Evolutionary conservation across 2,888 invertebrate genomes (phyloP), one percentile per base, ranked within the genome.

Genomic region (Amorpha juglandis): DNA sequence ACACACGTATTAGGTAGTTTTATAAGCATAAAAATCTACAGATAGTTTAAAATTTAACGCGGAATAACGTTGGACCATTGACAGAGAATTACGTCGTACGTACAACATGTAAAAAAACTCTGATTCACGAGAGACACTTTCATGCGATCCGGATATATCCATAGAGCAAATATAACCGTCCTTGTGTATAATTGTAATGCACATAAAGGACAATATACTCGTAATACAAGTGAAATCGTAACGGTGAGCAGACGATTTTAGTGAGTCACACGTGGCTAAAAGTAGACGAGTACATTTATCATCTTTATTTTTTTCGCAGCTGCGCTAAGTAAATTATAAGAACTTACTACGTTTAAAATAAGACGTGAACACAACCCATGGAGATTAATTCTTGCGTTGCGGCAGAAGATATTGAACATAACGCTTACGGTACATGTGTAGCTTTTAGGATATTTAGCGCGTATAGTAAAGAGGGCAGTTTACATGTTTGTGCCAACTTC

Each of bases 401-500:
- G 69, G 65, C 66, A 69, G 63, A 71, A 67, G 70, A 76, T 73
- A 69, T 68, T 69, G 71, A 70, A 71, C 69, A 75, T 67, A 73
- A 74, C 70, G 68, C 73, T 76, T 75, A 72, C 71, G 74, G 71
- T 76, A 76, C 75, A 75, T 74, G 27, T 27, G 27, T 27, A 76
- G 72, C 74, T 80, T 79, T 84, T 83, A 82, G 80, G 82, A 81
- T 87, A 85, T 89, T 88, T 82, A 84, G 82, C 83, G 79, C 77
- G 80, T 83, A 84, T 87, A 83, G 87, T 88, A 93, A 92, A 88
- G 92, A 91, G 92, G 91, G 86, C 91, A 93, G 92, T 93, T 92
- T 93, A 93, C 90, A 90, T 86, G 90, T 87, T 82, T 89, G 91
- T 92, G 92, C 92, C 92, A 92, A 92, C 86, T 87, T 88, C 84